phyloP scores from a whole-genome alignment of 2,888 invertebrate species.

The Andrena flavipes region DNA sequence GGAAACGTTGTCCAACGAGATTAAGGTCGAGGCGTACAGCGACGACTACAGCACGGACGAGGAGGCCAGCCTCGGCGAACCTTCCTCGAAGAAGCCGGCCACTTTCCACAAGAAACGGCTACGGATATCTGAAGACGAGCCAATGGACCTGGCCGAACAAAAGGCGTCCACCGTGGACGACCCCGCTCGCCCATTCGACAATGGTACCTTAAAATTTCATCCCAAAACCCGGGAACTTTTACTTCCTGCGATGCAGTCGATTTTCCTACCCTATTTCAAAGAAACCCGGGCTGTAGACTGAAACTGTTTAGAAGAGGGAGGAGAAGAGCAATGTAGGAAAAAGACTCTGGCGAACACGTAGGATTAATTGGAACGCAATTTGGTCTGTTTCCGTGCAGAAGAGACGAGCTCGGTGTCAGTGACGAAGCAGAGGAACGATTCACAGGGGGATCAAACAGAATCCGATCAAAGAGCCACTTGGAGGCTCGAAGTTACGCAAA shows the following conservation, averaged over 20 bases:
- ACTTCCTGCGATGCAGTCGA: too few species aligned
- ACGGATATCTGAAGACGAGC: conserved; percentile 48
- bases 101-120: conserved; percentile 22
- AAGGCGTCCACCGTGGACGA: conserved; percentile 26
- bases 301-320: background rate
- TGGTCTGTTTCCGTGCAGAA: conserved; percentile 9
- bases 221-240: background rate
- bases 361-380: conserved; percentile 7
- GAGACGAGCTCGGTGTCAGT: background rate
- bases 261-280: background rate
- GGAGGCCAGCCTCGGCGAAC: conserved; percentile 43
- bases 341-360: background rate
- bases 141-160: conserved; percentile 62
- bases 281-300: too few species aligned
- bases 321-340: background rate
- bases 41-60: conserved; percentile 63
- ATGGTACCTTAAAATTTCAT: conserved; percentile 29
- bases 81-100: conserved; percentile 11
- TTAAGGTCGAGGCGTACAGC: conserved; percentile 69
- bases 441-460: conserved; percentile 32
- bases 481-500: conserved; percentile 69
- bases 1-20: conserved; percentile 58
- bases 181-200: background rate
- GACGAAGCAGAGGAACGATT: conserved; percentile 15
- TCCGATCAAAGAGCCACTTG: conserved; percentile 57